Evolutionary conservation across 2,113 vertebrate species (phyloP).

Genomic region (Melanerpes formicivorus): DNA sequence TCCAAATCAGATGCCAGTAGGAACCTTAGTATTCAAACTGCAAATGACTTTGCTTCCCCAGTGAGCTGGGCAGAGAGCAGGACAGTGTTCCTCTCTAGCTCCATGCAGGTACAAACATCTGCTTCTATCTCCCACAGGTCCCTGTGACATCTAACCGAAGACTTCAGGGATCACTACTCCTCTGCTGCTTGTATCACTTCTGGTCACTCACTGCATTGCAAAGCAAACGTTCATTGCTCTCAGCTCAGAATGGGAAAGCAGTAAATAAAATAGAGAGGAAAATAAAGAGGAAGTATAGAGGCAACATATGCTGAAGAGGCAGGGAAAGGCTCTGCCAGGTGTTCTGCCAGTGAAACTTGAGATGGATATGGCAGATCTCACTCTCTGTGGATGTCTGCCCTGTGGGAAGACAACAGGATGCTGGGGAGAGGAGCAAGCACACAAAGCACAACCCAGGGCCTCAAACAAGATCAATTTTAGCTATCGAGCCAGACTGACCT

Average conservation of each 20-base stretch:
- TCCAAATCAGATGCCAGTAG: background rate
- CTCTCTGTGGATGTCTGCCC: accelerated
- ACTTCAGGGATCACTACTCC: background rate
- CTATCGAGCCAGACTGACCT: background rate
- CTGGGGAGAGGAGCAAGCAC: accelerated
- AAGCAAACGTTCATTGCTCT: accelerated
- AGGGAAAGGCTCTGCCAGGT: background rate
- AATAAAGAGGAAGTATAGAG: background rate
- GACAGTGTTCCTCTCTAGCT: background rate
- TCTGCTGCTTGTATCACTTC: accelerated
- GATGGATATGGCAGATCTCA: background rate
- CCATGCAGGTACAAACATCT: background rate
- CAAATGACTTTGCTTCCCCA: background rate
- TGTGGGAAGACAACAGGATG: accelerated
- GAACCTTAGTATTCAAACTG: background rate
- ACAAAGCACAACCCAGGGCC: background rate
- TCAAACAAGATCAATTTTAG: background rate
- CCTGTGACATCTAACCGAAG: background rate
- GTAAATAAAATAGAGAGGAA: background rate
- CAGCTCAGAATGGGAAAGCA: background rate
- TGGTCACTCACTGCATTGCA: accelerated
- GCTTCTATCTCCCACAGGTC: background rate
- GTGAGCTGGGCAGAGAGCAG: accelerated
- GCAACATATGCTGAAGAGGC: background rate
- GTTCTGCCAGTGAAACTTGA: background rate